Evolutionary conservation across 2,888 invertebrate species (phyloP).

Genomic region (Heliconius aoede): DNA sequence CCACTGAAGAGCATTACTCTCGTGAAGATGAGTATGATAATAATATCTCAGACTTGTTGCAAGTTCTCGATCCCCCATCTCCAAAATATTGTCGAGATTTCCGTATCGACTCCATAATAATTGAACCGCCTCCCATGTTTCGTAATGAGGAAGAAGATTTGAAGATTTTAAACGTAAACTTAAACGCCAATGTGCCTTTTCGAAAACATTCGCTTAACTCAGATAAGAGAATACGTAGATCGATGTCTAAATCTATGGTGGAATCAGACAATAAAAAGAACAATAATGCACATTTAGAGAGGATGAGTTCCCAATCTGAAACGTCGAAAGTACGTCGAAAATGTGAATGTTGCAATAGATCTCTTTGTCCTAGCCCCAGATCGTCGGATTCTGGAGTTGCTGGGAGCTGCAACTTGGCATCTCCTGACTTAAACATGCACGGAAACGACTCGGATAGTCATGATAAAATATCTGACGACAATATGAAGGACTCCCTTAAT

Average conservation of each 20-base stretch:
- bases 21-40: conserved; percentile 56
- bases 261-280: conserved; percentile 71
- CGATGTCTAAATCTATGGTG: conserved; percentile 76
- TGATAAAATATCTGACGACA: conserved; percentile 63
- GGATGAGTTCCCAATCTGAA: conserved; percentile 79
- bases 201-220: conserved; percentile 85
- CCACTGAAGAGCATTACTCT: conserved; percentile 70
- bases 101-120: conserved; percentile 68
- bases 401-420: conserved; percentile 90
- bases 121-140: conserved; percentile 86
- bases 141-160: conserved; percentile 74
- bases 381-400: conserved; percentile 94
- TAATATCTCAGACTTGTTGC: conserved; percentile 60
- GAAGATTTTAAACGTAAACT: conserved; percentile 74
- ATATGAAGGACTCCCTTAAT: conserved; percentile 59
- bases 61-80: conserved; percentile 74
- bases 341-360: conserved; percentile 85
- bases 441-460: conserved; percentile 72
- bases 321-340: conserved; percentile 65
- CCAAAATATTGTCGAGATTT: conserved; percentile 62
- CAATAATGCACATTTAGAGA: conserved; percentile 60
- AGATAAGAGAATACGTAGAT: conserved; percentile 82
- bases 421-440: conserved; percentile 85
- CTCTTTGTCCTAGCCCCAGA: conserved; percentile 87
- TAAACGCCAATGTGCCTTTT: conserved; percentile 73